phyloP scores from a whole-genome alignment of 2,888 invertebrate species.

The Drosophila incognita region DNA sequence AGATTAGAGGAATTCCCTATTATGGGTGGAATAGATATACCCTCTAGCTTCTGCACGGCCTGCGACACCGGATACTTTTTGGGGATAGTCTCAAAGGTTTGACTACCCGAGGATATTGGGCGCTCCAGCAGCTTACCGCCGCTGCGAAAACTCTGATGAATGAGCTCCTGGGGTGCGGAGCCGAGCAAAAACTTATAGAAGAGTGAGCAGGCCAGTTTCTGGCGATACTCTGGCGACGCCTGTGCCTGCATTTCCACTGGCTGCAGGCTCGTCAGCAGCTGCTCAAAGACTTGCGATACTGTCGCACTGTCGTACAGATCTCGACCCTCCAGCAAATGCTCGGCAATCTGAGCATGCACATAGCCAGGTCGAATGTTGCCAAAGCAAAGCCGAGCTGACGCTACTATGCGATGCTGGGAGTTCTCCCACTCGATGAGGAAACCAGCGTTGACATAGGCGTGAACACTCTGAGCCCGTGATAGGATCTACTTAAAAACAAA shows the following conservation, averaged over 20 bases:
- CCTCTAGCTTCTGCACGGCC: slow-evolving; percentile 91
- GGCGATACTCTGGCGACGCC: slow-evolving; percentile 89
- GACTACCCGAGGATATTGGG: slow-evolving; percentile 88
- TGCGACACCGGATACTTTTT: slow-evolving; percentile 91
- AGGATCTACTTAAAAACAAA: slow-evolving; percentile 86
- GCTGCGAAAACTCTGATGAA: slow-evolving; percentile 36
- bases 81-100: slow-evolving; percentile 89
- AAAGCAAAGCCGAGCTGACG: slow-evolving; percentile 87
- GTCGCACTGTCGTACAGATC: slow-evolving; percentile 84
- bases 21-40: slow-evolving; percentile 79
- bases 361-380: slow-evolving; percentile 88
- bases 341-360: slow-evolving; percentile 87
- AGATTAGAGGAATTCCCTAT: rapidly evolving
- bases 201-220: slow-evolving; percentile 89
- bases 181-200: slow-evolving; percentile 91
- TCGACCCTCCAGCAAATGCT: slow-evolving; percentile 85
- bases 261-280: slow-evolving; percentile 87
- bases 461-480: slow-evolving; percentile 91
- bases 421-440: slow-evolving; percentile 87
- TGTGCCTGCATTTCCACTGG: slow-evolving; percentile 89
- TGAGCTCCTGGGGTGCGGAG: slow-evolving; percentile 86
- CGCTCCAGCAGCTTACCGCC: slow-evolving; percentile 87
- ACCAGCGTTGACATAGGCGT: slow-evolving; percentile 91
- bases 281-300: slow-evolving; percentile 84
- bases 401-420: slow-evolving; percentile 33